A percentile compares a stretch with the other conserved stretches of the same genome.
Conservation (phyloP, 2,797 vertebrate genomes). For the Danionella dracula region DNA sequence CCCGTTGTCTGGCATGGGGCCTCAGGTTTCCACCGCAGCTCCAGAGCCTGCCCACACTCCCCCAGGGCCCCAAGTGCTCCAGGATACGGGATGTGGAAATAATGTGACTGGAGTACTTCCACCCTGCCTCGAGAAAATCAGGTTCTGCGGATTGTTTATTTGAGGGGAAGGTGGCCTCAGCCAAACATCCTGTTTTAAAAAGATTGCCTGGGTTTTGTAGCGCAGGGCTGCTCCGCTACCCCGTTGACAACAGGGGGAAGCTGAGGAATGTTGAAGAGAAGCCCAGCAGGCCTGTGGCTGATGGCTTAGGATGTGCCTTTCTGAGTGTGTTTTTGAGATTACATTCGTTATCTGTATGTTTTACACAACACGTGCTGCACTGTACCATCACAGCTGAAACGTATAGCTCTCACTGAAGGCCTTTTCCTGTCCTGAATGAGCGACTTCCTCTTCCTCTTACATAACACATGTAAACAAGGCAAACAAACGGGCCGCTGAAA, state of each 20-base stretch:
- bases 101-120: constrained; percentile 72
- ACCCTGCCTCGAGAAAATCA: constrained; percentile 78
- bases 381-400: constrained; percentile 31
- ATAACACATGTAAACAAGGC: constrained; percentile 56
- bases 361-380: constrained; percentile 28
- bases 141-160: constrained; percentile 88
- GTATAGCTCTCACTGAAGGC: constrained; percentile 60
- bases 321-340: neutral
- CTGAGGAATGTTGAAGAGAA: constrained; percentile 73
- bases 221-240: constrained; percentile 62
- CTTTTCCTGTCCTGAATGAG: constrained; percentile 69
- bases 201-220: constrained; percentile 72
- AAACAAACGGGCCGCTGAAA: constrained; percentile 38
- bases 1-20: constrained; percentile 60
- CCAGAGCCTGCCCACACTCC: constrained; percentile 60
- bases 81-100: constrained; percentile 75
- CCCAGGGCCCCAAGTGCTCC: constrained; percentile 57
- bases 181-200: constrained; percentile 91
- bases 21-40: constrained; percentile 72
- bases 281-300: constrained; percentile 59
- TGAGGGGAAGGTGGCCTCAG: constrained; percentile 84
- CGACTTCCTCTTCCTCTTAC: constrained; percentile 71
- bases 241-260: constrained; percentile 62
- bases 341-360: constrained; percentile 42
- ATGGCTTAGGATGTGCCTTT: constrained; percentile 34